These are phyloP conservation scores for Euplexia lucipara DNA, from an alignment of 2,888 invertebrate species.

Conservation along the genomic window DNA sequence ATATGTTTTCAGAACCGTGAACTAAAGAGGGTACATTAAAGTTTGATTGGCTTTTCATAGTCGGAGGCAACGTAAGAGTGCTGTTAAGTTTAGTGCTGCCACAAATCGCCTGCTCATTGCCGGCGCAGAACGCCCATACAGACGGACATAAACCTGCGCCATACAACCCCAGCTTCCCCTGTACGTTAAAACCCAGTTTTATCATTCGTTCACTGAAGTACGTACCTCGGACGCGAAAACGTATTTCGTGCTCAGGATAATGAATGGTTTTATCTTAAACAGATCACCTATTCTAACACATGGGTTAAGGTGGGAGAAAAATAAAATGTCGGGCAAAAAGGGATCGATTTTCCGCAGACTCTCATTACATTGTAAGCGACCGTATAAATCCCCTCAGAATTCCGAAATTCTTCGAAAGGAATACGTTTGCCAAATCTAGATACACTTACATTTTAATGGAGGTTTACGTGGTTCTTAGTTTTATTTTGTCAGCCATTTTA, in stretches of 20 bases:
- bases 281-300: conserved; percentile 66
- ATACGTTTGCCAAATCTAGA: conserved; percentile 45
- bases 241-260: conserved; percentile 64
- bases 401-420: conserved; percentile 58
- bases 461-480: conserved; percentile 27
- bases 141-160: conserved; percentile 72
- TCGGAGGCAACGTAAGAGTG: conserved; percentile 75
- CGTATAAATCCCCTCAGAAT: conserved; percentile 59
- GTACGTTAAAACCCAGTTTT: conserved; percentile 74
- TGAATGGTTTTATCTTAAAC: conserved; percentile 68
- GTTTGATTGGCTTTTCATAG: conserved; percentile 87
- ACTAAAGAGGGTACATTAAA: conserved; percentile 79
- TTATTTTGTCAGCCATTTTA: conserved; percentile 20
- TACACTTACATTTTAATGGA: conserved; percentile 51
- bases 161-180: conserved; percentile 66
- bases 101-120: conserved; percentile 81
- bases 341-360: conserved; percentile 61
- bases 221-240: conserved; percentile 58
- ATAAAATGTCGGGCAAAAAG: conserved; percentile 59
- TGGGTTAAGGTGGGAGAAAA: conserved; percentile 52
- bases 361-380: conserved; percentile 59
- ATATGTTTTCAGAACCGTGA: conserved; percentile 72
- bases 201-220: conserved; percentile 69
- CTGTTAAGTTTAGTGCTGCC: conserved; percentile 82
- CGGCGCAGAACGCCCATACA: conserved; percentile 69